A percentile compares a stretch with the other conserved stretches of the same genome.
phyloP scores from a whole-genome alignment of 1,140 invertebrate genomes.

The Arion vulgaris region DNA sequence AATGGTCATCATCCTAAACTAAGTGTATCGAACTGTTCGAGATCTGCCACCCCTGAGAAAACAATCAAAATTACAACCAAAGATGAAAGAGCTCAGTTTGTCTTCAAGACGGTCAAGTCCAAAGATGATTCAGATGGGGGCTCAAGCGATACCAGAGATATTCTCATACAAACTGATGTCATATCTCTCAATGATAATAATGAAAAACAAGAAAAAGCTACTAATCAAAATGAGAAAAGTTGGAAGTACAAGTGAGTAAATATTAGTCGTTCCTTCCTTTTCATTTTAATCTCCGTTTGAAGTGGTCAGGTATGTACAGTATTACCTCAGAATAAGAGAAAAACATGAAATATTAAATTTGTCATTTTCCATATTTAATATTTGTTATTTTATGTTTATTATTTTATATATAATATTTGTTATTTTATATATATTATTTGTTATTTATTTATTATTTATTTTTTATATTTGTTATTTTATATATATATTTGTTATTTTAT shows the following conservation, averaged over 20 bases:
- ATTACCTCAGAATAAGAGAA: no score
- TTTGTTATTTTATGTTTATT: no score
- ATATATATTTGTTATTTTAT: no score
- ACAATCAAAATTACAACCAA: constrained; percentile 17
- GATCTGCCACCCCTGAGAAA: not conserved
- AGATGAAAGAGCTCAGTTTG: constrained; percentile 29
- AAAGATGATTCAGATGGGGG: not conserved
- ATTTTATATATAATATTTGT: no score
- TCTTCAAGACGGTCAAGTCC: constrained; percentile 25
- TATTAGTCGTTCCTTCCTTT: no score
- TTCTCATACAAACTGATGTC: constrained; percentile 40
- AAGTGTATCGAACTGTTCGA: not conserved
- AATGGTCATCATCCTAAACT: not conserved
- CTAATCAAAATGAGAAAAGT: constrained; percentile 28
- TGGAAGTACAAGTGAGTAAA: constrained; percentile 29
- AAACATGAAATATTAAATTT: no score
- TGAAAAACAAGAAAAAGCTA: constrained; percentile 30
- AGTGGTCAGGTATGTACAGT: no score
- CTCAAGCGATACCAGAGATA: not conserved
- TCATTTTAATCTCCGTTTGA: no score
- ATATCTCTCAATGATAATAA: constrained; percentile 31
- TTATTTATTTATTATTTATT: no score
- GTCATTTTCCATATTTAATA: no score
- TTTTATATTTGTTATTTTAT: no score
- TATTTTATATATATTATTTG: no score